These are phyloP conservation scores for Salpingus planirostris DNA, from an alignment of 2,888 invertebrate species.

Conservation along the genomic window DNA sequence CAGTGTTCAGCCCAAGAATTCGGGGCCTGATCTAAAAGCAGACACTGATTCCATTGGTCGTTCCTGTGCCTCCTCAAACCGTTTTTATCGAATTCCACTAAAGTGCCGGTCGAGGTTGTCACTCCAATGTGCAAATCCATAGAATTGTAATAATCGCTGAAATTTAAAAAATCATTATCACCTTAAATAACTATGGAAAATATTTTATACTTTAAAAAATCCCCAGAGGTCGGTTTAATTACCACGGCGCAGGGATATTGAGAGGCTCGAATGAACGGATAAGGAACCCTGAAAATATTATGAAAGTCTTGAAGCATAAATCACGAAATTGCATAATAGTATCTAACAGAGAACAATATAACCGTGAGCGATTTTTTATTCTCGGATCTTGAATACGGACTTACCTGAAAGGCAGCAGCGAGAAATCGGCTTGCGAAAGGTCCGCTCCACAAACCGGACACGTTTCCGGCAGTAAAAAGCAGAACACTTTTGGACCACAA, in stretches of 20 bases:
- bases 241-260: conserved; percentile 75
- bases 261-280: conserved; percentile 75
- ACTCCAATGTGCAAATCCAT: conserved; percentile 87
- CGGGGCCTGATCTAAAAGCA: conserved; percentile 59
- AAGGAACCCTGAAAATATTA: conserved; percentile 63
- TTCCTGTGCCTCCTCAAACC: conserved; percentile 55
- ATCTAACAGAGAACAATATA: too few species aligned
- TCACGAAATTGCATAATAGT: too few species aligned
- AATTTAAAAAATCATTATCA: conserved; percentile 24
- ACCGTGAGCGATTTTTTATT: too few species aligned
- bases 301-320: too few species aligned
- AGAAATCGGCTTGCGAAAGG: conserved; percentile 46
- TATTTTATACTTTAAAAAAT: conserved; percentile 65
- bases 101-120: conserved; percentile 69
- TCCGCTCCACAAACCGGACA: conserved; percentile 72
- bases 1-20: conserved; percentile 60
- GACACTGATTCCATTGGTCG: conserved; percentile 58
- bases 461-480: conserved; percentile 63
- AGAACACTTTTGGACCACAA: conserved; percentile 75
- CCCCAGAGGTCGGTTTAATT: conserved; percentile 79
- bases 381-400: too few species aligned
- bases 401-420: conserved; percentile 69
- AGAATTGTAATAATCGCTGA: conserved; percentile 71
- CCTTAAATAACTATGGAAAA: neutral
- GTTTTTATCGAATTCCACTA: conserved; percentile 76